Evolutionary conservation across 2,888 invertebrate species (phyloP).

Genomic region (Seladonia tumulorum): DNA sequence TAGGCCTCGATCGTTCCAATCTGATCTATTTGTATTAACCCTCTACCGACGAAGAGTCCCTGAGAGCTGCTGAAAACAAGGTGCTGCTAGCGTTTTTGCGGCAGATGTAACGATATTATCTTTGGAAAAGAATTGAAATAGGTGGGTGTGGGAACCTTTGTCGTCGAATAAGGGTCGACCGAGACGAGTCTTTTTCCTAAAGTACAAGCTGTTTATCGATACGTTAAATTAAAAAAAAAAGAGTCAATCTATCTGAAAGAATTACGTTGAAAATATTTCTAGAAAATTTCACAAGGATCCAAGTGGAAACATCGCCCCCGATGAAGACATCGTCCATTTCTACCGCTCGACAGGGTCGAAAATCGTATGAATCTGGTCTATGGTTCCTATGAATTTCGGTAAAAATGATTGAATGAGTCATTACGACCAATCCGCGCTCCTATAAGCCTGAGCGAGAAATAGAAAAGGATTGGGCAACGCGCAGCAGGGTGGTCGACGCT

Average conservation of each 20-base stretch:
- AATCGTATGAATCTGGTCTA: too few species aligned
- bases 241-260: not conserved
- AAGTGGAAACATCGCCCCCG: not conserved
- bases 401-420: not conserved
- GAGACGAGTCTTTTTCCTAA: too few species aligned
- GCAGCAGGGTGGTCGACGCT: not conserved
- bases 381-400: not conserved
- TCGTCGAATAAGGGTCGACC: too few species aligned
- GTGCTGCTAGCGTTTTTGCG: not conserved
- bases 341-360: not conserved
- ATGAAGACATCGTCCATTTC: not conserved
- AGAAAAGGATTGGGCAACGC: slow-evolving; percentile 8
- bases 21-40: not conserved
- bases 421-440: not conserved
- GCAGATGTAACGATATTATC: too few species aligned
- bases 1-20: not conserved
- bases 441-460: not conserved
- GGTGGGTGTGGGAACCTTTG: too few species aligned
- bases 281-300: not conserved
- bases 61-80: not conserved
- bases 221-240: too few species aligned
- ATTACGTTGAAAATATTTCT: not conserved
- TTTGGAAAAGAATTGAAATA: too few species aligned
- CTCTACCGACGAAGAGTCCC: not conserved
- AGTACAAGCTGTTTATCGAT: too few species aligned